Base-by-base conservation (phyloP, 2,888 invertebrate genomes). In the Pelosia muscerda region DNA sequence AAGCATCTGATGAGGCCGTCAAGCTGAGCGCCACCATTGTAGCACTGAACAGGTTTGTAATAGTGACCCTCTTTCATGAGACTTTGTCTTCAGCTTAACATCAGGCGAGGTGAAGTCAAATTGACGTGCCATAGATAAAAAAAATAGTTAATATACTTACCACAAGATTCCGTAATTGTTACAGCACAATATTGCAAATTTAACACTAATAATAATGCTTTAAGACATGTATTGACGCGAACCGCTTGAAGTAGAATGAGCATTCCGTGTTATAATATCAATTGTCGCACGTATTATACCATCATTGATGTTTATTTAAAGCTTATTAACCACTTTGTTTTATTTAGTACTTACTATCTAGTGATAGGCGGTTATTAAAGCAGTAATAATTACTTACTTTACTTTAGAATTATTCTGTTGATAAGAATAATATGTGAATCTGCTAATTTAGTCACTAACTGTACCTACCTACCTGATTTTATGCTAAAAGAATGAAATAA, bases 141-240 rank as follows among this genome's bases (percentile, higher is more conserved):
- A 56, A 49, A 66, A n/a, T n/a, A n/a, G n/a, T n/a, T n/a, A n/a
- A n/a, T n/a, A 28, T 42, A 55, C 68, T 68, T 49, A 68, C 68
- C 19, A 55, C 26, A 34, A 55, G 42, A 28, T 54, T 42, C 63
- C 38, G 54, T 68, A 13, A 31, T 64, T 66, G 6, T 55, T 31
- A 25, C 66, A 60, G 42, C 42, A 66, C 66, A n/a, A 58, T 63
- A 54, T 28, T 26, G 28, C 26, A 59, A 38, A 63, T 22, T 31
- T 15, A 49, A 58, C n/a, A n/a, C n/a, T n/a, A 38, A 38, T 13
- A 38, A 38, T n/a, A 25, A 67, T 10, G 25, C 53, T 57, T 0
- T 10, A 13, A 34, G n/a, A 67, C 67, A 25, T 34, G 57, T 67
- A 34, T 58, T 34, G 28, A 2, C 6, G 31, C 15, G 34, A 26